A percentile compares a stretch with the other conserved stretches of the same genome.
Conservation (phyloP, 2,888 invertebrate species). For the Tachina fera region DNA sequence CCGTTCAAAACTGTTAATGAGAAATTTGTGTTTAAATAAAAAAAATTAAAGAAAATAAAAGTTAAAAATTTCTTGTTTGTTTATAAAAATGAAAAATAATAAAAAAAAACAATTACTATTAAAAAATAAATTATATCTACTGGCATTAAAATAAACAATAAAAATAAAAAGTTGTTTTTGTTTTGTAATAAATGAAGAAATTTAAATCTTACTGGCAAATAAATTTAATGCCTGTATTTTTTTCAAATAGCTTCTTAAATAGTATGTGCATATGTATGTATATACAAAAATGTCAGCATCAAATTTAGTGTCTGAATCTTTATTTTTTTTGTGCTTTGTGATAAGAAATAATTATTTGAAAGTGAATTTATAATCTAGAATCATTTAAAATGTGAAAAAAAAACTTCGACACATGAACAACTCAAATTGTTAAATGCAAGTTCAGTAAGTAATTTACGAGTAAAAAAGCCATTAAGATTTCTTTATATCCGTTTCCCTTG, state of each 20-base stretch:
- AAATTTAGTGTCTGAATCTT: slow-evolving; percentile 19
- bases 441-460: neutral
- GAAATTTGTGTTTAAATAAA: neutral
- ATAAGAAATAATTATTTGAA: slow-evolving; percentile 47
- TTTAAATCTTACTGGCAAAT: slow-evolving; percentile 14
- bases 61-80: slow-evolving; percentile 30
- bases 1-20: slow-evolving; percentile 49
- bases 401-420: neutral
- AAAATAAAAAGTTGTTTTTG: neutral
- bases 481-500: slow-evolving; percentile 11
- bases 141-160: neutral
- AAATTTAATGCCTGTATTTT: slow-evolving; percentile 22
- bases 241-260: slow-evolving; percentile 5
- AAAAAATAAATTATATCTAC: slow-evolving; percentile 10
- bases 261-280: neutral
- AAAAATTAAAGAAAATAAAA: slow-evolving; percentile 24
- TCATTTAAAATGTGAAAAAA: neutral
- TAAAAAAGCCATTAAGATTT: neutral
- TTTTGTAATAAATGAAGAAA: neutral
- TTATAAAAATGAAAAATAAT: too few species aligned
- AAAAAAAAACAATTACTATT: neutral
- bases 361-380: neutral
- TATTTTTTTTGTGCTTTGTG: slow-evolving; percentile 11
- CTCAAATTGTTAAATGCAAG: neutral
- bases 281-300: slow-evolving; percentile 13